phyloP scores from a whole-genome alignment of 2,113 vertebrate genomes.

The Malurus alboscapulatus region DNA sequence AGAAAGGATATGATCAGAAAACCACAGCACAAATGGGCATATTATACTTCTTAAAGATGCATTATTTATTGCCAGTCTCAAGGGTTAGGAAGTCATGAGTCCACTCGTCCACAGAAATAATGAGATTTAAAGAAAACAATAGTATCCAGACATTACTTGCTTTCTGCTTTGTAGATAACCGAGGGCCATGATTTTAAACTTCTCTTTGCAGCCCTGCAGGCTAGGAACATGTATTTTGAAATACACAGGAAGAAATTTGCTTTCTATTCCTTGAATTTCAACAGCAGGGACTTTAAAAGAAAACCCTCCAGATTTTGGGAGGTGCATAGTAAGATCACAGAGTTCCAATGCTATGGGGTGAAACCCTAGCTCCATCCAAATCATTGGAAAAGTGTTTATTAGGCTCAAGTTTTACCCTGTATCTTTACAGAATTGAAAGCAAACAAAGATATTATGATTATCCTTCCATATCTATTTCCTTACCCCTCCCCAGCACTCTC shows the following conservation, averaged over 20 bases:
- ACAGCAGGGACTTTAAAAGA: not conserved
- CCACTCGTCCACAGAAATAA: not conserved
- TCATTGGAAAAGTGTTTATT: not conserved
- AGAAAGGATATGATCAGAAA: not conserved
- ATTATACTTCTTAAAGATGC: not conserved
- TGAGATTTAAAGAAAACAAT: not conserved
- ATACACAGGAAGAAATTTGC: not conserved
- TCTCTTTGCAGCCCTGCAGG: not conserved
- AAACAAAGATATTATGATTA: not conserved
- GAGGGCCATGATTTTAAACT: not conserved
- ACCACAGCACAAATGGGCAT: not conserved
- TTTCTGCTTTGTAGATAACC: constrained; percentile 17
- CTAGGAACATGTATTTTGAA: not conserved
- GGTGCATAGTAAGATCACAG: not conserved
- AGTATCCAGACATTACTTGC: not conserved
- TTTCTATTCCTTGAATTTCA: not conserved
- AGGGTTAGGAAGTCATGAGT: not conserved
- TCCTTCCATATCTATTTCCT: not conserved
- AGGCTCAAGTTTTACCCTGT: not conserved
- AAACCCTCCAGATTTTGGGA: not conserved
- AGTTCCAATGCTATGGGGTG: not conserved
- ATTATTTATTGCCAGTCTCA: not conserved
- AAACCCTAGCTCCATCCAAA: not conserved
- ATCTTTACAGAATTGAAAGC: not conserved
- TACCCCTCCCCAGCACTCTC: not conserved